Conservation (phyloP, 2,113 vertebrate genomes). For the Scomber scombrus region DNA sequence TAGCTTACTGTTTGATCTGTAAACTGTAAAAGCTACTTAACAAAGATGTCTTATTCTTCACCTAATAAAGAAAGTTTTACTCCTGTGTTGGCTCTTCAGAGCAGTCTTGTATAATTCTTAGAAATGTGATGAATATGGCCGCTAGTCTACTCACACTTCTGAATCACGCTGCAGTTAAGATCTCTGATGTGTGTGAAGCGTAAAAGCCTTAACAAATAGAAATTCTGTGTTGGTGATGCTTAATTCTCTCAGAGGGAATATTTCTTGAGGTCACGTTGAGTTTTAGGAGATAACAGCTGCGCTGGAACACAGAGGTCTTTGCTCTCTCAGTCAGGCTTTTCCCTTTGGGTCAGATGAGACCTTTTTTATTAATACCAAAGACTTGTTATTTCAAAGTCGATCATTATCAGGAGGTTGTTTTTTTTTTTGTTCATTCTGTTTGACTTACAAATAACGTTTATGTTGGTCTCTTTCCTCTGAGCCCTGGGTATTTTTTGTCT, state of each 20-base stretch:
- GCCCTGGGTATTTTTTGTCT: not conserved
- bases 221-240: conserved; percentile 36
- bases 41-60: too few relatives aligned
- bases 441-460: conserved; percentile 26
- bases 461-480: conserved; percentile 13
- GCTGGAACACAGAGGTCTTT: conserved; percentile 66
- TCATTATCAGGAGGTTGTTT: not conserved
- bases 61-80: too few relatives aligned
- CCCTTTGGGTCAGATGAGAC: conserved; percentile 44
- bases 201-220: conserved; percentile 13
- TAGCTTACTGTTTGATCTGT: too few relatives aligned
- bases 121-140: not conserved
- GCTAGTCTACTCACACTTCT: not conserved
- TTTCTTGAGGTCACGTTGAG: conserved; percentile 52
- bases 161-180: not conserved
- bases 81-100: too few relatives aligned
- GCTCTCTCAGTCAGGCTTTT: conserved; percentile 59
- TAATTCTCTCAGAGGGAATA: conserved; percentile 39
- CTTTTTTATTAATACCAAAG: conserved; percentile 31
- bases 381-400: conserved; percentile 24
- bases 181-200: not conserved
- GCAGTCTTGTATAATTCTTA: not conserved
- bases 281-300: conserved; percentile 74
- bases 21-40: too few relatives aligned
- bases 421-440: conserved; percentile 10